These are phyloP conservation scores for Sinocyclocheilus anophthalmus DNA, from an alignment of 2,113 vertebrate genomes.

Conservation along the genomic window DNA sequence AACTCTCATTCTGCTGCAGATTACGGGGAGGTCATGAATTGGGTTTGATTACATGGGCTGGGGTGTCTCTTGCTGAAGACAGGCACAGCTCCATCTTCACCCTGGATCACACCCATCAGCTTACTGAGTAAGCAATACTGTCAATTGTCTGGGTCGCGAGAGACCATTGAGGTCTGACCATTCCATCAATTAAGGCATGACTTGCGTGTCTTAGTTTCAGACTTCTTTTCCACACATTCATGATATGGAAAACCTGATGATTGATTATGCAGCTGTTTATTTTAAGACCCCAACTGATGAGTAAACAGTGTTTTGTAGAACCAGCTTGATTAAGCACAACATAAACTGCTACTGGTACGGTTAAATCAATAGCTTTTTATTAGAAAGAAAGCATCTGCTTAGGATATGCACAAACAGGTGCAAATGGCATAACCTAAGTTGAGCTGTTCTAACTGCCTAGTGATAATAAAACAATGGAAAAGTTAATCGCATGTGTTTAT, in stretches of 20 bases:
- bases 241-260: background rate
- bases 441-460: background rate
- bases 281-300: background rate
- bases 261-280: background rate
- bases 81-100: conserved; percentile 15
- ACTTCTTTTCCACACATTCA: background rate
- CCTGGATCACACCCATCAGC: conserved; percentile 4
- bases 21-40: background rate
- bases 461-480: background rate
- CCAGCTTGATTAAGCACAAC: background rate
- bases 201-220: background rate
- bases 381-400: background rate
- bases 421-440: background rate
- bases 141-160: conserved; percentile 7
- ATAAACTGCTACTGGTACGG: background rate
- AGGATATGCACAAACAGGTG: background rate
- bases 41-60: conserved; percentile 1
- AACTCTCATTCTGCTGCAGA: conserved; percentile 28
- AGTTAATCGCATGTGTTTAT: background rate
- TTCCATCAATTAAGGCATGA: background rate
- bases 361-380: background rate
- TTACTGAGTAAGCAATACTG: conserved; percentile 48
- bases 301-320: background rate
- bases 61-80: background rate
- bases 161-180: conserved; percentile 22